These are phyloP conservation scores for Cirrhinus molitorella DNA, from an alignment of 2,797 vertebrate species.

Conservation along the genomic window DNA sequence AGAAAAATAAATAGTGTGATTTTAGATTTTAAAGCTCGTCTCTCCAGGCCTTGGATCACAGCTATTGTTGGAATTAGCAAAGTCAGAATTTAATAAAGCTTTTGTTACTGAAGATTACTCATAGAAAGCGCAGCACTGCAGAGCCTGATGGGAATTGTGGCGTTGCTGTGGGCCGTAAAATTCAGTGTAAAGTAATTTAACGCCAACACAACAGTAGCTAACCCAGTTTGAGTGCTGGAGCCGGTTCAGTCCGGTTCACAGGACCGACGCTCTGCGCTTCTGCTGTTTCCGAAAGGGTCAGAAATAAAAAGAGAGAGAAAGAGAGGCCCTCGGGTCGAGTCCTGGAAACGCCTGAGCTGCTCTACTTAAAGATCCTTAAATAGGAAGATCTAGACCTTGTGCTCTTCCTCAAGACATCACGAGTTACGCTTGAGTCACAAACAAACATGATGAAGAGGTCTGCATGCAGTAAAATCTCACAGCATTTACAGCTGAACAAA, in stretches of 20 bases:
- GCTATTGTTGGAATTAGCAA: background rate
- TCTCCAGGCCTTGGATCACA: background rate
- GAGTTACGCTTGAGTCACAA: slow-evolving; percentile 42
- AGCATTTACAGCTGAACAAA: background rate
- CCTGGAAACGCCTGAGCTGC: slow-evolving; percentile 73
- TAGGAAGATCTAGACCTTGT: slow-evolving; percentile 70
- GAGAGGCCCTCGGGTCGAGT: slow-evolving; percentile 68
- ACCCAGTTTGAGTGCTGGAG: slow-evolving; percentile 37
- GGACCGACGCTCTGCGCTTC: background rate
- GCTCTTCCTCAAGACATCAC: slow-evolving; percentile 60
- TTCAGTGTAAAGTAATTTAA: slow-evolving; percentile 41
- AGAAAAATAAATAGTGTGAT: background rate
- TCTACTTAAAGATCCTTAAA: slow-evolving; percentile 80
- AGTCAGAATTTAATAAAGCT: slow-evolving; percentile 41
- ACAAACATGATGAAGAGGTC: background rate
- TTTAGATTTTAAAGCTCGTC: background rate
- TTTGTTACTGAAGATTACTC: slow-evolving; percentile 29
- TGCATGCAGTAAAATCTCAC: background rate
- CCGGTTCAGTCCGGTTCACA: background rate
- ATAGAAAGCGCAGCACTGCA: background rate
- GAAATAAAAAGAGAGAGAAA: slow-evolving; percentile 35
- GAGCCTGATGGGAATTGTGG: slow-evolving; percentile 24
- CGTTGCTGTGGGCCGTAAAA: slow-evolving; percentile 21
- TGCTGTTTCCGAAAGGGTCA: background rate
- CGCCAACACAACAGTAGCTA: slow-evolving; percentile 18